Evolutionary conservation across 2,113 vertebrate genomes (phyloP).

Genomic region (Hydrolagus affinis): DNA sequence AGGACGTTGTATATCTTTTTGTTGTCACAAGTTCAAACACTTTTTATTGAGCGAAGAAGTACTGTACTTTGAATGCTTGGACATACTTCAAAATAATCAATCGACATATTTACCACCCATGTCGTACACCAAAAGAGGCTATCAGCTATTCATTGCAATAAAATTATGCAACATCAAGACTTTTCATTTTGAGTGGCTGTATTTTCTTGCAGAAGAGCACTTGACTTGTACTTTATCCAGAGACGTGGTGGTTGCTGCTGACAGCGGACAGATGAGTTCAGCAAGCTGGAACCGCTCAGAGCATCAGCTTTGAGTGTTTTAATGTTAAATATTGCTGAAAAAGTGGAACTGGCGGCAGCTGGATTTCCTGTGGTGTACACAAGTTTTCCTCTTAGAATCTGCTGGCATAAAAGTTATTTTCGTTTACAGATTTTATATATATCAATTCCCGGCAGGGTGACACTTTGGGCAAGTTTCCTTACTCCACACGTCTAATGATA

Average conservation of each 20-base stretch:
- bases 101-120: neutral
- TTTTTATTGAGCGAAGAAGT: neutral
- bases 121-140: neutral
- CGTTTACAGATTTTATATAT: too few relatives aligned
- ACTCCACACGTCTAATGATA: too few relatives aligned
- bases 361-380: neutral
- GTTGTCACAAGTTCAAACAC: neutral
- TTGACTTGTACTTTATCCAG: neutral
- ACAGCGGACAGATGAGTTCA: neutral
- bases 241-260: neutral
- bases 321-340: slow-evolving; percentile 3
- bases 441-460: too few relatives aligned
- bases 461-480: too few relatives aligned
- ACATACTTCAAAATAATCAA: neutral
- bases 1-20: neutral
- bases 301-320: neutral
- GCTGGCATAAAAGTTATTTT: neutral
- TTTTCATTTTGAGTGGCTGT: neutral
- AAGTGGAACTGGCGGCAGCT: slow-evolving; percentile 9
- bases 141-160: neutral
- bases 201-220: neutral
- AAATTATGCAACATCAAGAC: neutral
- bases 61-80: neutral
- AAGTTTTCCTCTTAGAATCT: neutral
- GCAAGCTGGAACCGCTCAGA: neutral